These are phyloP conservation scores for Agapostemon virescens DNA, from an alignment of 2,888 invertebrate genomes.

Conservation along the genomic window DNA sequence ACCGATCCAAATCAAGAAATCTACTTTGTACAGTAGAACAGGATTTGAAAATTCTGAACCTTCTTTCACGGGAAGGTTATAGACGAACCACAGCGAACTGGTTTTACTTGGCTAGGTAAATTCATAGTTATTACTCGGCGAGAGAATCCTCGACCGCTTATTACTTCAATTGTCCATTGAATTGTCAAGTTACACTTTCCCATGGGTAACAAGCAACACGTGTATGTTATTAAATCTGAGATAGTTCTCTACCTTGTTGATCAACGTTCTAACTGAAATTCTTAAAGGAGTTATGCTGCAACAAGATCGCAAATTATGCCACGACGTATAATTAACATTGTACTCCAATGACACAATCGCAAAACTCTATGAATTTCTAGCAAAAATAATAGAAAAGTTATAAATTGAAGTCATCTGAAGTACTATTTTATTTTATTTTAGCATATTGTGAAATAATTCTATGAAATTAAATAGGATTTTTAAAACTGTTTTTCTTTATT, in stretches of 20 bases:
- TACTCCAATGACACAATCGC: background rate
- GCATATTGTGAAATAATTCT: too few relatives aligned
- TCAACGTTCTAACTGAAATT: background rate
- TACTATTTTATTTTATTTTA: too few relatives aligned
- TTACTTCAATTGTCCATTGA: background rate
- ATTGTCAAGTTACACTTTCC: background rate
- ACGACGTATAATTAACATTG: background rate
- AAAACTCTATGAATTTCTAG: background rate
- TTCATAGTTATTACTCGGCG: background rate
- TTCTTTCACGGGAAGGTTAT: constrained; percentile 4
- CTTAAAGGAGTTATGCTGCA: background rate
- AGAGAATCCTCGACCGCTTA: background rate
- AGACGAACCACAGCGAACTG: background rate
- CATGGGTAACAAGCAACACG: background rate
- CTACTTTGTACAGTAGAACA: background rate
- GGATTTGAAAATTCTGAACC: background rate
- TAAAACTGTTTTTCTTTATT: too few relatives aligned
- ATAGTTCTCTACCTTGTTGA: background rate
- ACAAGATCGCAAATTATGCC: background rate
- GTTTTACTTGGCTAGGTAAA: background rate
- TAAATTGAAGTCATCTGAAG: background rate
- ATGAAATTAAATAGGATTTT: too few relatives aligned
- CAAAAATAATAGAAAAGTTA: background rate
- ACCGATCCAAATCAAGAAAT: constrained; percentile 13
- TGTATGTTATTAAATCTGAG: background rate